These are phyloP conservation scores for Lepidurus arcticus DNA, from an alignment of 1,140 invertebrate species.

Conservation along the genomic window DNA sequence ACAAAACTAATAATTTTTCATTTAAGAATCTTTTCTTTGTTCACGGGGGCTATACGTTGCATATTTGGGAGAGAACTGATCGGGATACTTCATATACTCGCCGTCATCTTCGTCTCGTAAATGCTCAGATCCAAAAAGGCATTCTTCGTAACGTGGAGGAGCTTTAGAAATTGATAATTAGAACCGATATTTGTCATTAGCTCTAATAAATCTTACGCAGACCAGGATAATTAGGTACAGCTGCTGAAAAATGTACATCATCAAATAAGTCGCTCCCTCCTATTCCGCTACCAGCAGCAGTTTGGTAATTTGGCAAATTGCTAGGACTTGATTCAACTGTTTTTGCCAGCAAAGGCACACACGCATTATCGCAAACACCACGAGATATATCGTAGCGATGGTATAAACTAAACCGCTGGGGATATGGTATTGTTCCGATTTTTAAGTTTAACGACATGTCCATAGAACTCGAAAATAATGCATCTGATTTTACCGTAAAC, in stretches of 20 bases:
- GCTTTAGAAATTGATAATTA: constrained; percentile 23
- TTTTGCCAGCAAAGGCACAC: too few relatives aligned
- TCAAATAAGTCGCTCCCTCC: background rate
- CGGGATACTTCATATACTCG: too few relatives aligned
- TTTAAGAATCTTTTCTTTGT: too few relatives aligned
- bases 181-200: background rate
- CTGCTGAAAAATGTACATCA: constrained; percentile 4
- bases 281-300: background rate
- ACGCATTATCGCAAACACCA: too few relatives aligned
- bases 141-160: constrained; percentile 24
- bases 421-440: constrained; percentile 29
- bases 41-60: too few relatives aligned
- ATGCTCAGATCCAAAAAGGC: constrained; percentile 9
- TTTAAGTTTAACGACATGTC: constrained; percentile 27
- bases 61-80: too few relatives aligned
- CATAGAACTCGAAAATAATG: constrained; percentile 22
- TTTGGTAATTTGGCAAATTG: background rate
- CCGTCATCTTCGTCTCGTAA: background rate
- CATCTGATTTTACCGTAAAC: constrained; percentile 29
- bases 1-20: too few relatives aligned
- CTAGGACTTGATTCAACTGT: too few relatives aligned
- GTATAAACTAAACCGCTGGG: constrained; percentile 23
- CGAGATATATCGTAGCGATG: background rate
- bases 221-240: constrained; percentile 27
- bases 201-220: constrained; percentile 24